These are phyloP conservation scores for Gasterosteus aculeatus DNA, from an alignment of 2,113 vertebrate species.

Conservation along the genomic window DNA sequence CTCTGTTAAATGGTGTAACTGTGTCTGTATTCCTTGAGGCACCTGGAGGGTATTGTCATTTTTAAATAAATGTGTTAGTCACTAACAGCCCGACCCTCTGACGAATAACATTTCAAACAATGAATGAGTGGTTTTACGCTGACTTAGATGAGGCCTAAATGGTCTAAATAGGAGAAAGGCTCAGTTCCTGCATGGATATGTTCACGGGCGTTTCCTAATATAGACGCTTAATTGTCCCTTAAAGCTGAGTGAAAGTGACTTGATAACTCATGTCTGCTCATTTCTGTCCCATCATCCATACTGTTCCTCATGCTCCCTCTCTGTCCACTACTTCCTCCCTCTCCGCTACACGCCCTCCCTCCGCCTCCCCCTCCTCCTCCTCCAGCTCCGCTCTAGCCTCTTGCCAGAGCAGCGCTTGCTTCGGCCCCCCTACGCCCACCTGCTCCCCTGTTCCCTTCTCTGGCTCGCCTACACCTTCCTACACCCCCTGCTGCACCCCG, in stretches of 20 bases:
- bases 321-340: not conserved
- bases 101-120: not conserved
- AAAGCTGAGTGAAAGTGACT: not conserved
- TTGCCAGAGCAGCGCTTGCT: constrained; percentile 80
- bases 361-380: constrained; percentile 15
- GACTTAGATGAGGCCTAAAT: not conserved
- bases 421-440: constrained; percentile 78
- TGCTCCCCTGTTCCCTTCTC: constrained; percentile 80
- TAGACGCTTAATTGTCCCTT: not conserved
- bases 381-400: constrained; percentile 53
- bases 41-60: not conserved
- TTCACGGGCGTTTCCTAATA: not conserved
- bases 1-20: not conserved
- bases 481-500: constrained; percentile 92
- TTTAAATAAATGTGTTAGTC: not conserved
- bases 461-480: constrained; percentile 85
- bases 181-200: not conserved
- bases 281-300: constrained; percentile 22
- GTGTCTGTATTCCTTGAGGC: not conserved
- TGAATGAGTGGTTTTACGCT: not conserved
- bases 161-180: not conserved
- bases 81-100: not conserved
- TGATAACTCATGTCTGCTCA: constrained; percentile 4
- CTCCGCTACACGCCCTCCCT: not conserved
- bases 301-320: not conserved